Conservation (phyloP, 2,113 vertebrate species). For the Maccullochella peelii region DNA sequence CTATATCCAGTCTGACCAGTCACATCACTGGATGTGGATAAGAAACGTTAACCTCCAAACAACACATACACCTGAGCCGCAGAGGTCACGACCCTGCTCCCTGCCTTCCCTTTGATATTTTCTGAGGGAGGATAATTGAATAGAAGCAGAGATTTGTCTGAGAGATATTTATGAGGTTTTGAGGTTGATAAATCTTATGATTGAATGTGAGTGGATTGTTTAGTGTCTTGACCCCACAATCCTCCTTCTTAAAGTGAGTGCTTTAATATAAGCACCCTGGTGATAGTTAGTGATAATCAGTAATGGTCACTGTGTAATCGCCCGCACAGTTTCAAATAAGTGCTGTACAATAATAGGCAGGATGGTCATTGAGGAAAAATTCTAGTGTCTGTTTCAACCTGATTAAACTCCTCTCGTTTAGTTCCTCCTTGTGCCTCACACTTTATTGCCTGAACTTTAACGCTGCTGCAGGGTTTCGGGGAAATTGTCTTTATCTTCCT, state of each 20-base stretch:
- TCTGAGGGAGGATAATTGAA: constrained; percentile 26
- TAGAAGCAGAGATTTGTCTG: constrained; percentile 4
- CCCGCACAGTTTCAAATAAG: background rate
- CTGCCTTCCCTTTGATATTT: constrained; percentile 1
- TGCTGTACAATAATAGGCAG: background rate
- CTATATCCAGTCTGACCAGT: background rate
- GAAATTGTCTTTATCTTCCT: constrained; percentile 14
- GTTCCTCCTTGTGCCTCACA: background rate
- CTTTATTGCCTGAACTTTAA: constrained; percentile 7
- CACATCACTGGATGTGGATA: background rate
- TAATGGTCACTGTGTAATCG: background rate
- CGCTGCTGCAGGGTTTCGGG: background rate
- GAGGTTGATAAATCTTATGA: constrained; percentile 2
- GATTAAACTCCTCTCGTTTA: background rate
- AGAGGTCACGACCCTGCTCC: background rate
- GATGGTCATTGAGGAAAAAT: background rate
- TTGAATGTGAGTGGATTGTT: constrained; percentile 14
- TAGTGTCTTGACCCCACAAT: background rate
- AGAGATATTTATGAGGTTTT: constrained; percentile 38
- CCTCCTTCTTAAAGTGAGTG: background rate
- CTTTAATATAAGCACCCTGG: background rate
- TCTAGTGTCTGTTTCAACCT: background rate
- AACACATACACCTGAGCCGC: background rate
- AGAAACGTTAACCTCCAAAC: background rate
- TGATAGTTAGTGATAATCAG: background rate